Conservation (phyloP, 2,797 vertebrate genomes). For the Melanotaenia pygmaea region DNA sequence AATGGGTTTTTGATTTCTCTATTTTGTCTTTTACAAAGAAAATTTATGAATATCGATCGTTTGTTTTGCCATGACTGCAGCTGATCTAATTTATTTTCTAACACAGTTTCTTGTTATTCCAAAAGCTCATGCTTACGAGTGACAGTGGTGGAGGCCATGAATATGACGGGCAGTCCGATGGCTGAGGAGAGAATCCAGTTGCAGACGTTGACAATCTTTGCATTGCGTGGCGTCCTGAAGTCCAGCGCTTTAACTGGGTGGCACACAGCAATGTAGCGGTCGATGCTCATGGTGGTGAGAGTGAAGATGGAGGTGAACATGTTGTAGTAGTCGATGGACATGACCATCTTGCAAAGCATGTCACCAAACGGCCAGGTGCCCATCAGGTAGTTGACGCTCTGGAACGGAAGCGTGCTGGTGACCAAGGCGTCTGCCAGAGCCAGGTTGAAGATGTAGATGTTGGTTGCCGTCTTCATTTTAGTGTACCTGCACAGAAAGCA, state of each 20-base stretch:
- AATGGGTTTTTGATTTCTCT: no score
- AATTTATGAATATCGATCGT: no score
- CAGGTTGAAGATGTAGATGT: conserved; percentile 99
- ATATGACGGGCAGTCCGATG: conserved; percentile 97
- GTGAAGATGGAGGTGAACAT: conserved; percentile 99
- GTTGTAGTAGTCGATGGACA: conserved; percentile 99
- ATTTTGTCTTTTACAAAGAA: no score
- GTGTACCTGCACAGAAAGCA: conserved; percentile 87
- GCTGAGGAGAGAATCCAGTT: conserved; percentile 99
- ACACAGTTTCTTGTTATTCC: not conserved
- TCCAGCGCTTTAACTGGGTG: conserved; percentile 97
- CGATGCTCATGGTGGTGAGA: conserved; percentile 98
- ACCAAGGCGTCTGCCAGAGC: conserved; percentile 95
- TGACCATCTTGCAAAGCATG: conserved; percentile 93
- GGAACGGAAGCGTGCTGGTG: conserved; percentile 97
- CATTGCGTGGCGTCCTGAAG: conserved; percentile 95
- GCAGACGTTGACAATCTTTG: conserved; percentile 98
- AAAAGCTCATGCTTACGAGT: conserved; percentile 52
- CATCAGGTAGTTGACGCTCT: conserved; percentile 99
- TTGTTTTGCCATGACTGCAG: no score
- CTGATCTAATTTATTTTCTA: not conserved
- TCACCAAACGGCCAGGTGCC: conserved; percentile 97
- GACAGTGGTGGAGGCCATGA: conserved; percentile 91
- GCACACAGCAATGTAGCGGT: conserved; percentile 97
- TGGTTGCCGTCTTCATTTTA: conserved; percentile 99